Base-by-base conservation (phyloP, 2,797 vertebrate species). In the Pyrocephalus nanus region DNA sequence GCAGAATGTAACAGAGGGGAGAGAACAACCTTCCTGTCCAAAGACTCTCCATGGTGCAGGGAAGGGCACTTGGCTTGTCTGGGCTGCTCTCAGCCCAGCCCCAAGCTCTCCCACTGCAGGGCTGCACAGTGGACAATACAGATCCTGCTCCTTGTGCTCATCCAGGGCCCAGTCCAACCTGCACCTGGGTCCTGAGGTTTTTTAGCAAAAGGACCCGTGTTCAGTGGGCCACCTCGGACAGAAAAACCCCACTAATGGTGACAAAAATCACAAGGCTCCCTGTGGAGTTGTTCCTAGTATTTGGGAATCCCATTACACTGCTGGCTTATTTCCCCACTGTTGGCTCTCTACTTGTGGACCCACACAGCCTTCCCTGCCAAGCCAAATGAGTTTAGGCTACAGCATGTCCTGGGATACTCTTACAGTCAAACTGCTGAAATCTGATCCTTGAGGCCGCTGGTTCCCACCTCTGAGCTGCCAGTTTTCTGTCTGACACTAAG, bases 111-210 rank as follows among this genome's bases (percentile, higher is more conserved):
- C 61, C 42, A 5, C 22, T 7, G 61, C 34, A 70, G 54, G 29
- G 73, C 77, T 32, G 62, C 47, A 17, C 0, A 2, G 29, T 42
- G 67, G 34, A 45, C 45, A 75, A 12, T 0, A 15, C 17, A 73
- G 43, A 54, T 32, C 72, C 50, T 4, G 8, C 25, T 16, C 43
- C 32, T 45, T 47, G 62, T 14, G 71, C 57, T 54, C 71, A 65
- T 17, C 45, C 8, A 1, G 30, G 36, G 60, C 32, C 21, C 67
- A 54, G 42, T 8, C 65, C 12, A 13, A 78, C 50, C 61, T 20
- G 21, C 9, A 17, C 23, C 60, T 20, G 64, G n/a, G 29, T 66
- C 51, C 81, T 38, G 51, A 81, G 8, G 16, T 3, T 38, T 32
- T 62, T 42, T 5, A 38, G 15, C 8, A 11, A 34, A 67, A 87